These are phyloP conservation scores for Teinopalpus imperialis DNA, from an alignment of 2,888 invertebrate species.

Conservation along the genomic window DNA sequence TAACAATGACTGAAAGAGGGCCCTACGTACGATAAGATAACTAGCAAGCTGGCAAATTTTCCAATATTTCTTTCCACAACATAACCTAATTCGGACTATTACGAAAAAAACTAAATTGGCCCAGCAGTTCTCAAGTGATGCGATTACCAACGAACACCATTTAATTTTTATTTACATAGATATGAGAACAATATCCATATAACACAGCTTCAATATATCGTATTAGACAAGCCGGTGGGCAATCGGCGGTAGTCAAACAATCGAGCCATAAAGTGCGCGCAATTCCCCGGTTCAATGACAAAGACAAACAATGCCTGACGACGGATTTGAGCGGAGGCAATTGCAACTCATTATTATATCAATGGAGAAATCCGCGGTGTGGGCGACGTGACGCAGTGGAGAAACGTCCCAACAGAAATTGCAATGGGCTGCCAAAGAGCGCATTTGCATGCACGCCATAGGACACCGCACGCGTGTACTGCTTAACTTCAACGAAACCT, in stretches of 20 bases:
- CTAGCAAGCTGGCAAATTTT: too few species aligned
- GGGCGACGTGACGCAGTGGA: constrained; percentile 53
- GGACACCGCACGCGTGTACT: constrained; percentile 29
- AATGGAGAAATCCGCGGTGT: constrained; percentile 71
- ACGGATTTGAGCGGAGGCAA: constrained; percentile 52
- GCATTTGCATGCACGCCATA: constrained; percentile 55
- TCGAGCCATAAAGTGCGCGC: constrained; percentile 44
- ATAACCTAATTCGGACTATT: too few species aligned
- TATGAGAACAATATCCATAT: too few species aligned
- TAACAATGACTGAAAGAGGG: too few species aligned
- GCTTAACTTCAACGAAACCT: constrained; percentile 29
- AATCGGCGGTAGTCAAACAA: constrained; percentile 44
- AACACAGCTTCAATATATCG: too few species aligned
- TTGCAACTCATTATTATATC: constrained; percentile 63
- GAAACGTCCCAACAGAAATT: constrained; percentile 51
- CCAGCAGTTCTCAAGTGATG: too few species aligned
- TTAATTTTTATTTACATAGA: too few species aligned
- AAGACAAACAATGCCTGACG: constrained; percentile 60
- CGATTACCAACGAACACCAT: too few species aligned
- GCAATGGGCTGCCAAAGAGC: constrained; percentile 39
- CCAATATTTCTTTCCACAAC: too few species aligned
- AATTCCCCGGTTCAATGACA: constrained; percentile 64
- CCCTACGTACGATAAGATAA: too few species aligned
- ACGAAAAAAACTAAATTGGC: too few species aligned
- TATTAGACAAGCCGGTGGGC: constrained; percentile 34